Evolutionary conservation across 2,113 vertebrate genomes (phyloP).

Genomic region (Alethe diademata): DNA sequence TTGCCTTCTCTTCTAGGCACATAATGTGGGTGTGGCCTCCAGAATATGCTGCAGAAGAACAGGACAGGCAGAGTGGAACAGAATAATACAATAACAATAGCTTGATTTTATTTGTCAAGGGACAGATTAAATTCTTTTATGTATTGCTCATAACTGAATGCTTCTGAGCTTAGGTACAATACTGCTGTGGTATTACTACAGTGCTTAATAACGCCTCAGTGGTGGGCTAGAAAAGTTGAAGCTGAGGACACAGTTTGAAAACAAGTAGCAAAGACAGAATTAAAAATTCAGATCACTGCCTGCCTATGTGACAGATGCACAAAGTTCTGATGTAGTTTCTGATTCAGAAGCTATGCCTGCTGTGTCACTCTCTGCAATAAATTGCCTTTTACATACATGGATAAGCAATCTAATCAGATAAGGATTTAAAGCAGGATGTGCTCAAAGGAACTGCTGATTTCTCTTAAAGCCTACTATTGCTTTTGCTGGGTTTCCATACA

Average conservation of each 20-base stretch:
- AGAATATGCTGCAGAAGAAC: neutral
- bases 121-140: neutral
- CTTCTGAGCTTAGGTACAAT: neutral
- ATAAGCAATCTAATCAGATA: slow-evolving; percentile 41
- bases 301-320: neutral
- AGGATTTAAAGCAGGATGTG: slow-evolving; percentile 19
- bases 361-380: slow-evolving; percentile 17
- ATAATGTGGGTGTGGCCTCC: neutral
- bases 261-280: neutral
- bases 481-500: neutral
- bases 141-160: neutral
- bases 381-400: slow-evolving; percentile 19
- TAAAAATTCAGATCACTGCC: slow-evolving; percentile 2
- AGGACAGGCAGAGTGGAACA: neutral
- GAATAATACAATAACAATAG: neutral
- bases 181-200: neutral
- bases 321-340: neutral
- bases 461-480: neutral
- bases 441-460: neutral
- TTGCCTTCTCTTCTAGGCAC: neutral
- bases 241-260: neutral
- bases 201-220: neutral
- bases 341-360: neutral
- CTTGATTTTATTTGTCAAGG: neutral
- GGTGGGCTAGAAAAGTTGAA: neutral